phyloP scores from a whole-genome alignment of 2,113 vertebrate species.

The Phodopus roborovskii region DNA sequence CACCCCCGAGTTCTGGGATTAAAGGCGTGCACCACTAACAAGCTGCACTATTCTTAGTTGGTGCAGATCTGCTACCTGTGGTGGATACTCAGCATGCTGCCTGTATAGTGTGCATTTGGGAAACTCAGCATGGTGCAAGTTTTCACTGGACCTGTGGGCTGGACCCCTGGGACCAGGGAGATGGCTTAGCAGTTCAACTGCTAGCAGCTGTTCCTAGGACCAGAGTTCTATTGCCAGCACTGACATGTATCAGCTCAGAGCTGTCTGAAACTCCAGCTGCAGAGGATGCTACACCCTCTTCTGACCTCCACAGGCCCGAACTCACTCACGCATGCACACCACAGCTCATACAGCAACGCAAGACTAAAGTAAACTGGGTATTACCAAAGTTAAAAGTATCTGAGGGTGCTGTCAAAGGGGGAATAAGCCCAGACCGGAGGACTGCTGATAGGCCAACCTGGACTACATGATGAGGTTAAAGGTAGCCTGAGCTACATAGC shows the following conservation, averaged over 20 bases:
- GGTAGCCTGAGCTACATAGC: not conserved
- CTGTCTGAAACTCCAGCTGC: not conserved
- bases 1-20: not conserved
- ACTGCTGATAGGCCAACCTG: not conserved
- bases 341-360: not conserved
- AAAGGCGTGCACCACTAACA: not conserved
- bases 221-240: not conserved
- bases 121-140: not conserved
- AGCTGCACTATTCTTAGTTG: not conserved
- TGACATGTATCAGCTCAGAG: not conserved
- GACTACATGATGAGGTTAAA: not conserved
- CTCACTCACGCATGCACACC: not conserved
- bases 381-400: not conserved
- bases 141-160: not conserved
- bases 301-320: not conserved
- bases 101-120: not conserved
- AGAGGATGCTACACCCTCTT: not conserved
- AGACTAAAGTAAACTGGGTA: not conserved
- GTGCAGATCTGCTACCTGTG: not conserved
- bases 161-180: not conserved
- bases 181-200: not conserved
- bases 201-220: not conserved
- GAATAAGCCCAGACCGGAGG: not conserved
- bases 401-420: not conserved
- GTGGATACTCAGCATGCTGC: not conserved